Evolutionary conservation across 1,140 invertebrate species (phyloP).

Genomic region (Neodiprion virginianus): DNA sequence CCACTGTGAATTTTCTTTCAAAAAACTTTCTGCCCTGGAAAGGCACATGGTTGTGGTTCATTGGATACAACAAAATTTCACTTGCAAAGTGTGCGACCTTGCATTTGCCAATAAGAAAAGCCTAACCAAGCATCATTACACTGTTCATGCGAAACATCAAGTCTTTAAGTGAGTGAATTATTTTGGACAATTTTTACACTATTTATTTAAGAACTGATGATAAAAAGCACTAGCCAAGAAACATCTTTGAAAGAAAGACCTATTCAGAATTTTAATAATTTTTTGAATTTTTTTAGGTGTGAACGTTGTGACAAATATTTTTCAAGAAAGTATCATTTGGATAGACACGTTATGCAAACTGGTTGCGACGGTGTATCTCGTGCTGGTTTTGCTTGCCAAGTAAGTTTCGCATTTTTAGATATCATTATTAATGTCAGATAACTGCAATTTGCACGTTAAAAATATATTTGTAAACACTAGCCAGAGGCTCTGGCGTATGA

Average conservation of each 20-base stretch:
- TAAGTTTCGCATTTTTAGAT: constrained; percentile 40
- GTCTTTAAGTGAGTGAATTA: constrained; percentile 42
- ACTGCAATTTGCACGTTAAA: no score
- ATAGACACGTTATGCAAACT: constrained; percentile 76
- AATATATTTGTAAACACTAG: constrained; percentile 17
- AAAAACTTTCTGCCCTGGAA: constrained; percentile 59
- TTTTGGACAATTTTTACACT: no score
- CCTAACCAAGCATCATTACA: constrained; percentile 63
- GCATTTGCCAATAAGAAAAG: constrained; percentile 61
- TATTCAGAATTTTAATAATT: constrained; percentile 33
- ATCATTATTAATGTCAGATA: no score
- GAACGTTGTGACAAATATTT: constrained; percentile 71
- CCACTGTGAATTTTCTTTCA: constrained; percentile 62
- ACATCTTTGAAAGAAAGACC: constrained; percentile 29
- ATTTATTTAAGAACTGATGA: constrained; percentile 25
- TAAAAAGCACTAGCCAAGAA: constrained; percentile 42
- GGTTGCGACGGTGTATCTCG: constrained; percentile 72
- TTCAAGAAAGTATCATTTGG: constrained; percentile 77
- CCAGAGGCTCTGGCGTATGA: constrained; percentile 14
- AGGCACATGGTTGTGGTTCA: constrained; percentile 62
- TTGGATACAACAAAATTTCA: constrained; percentile 55
- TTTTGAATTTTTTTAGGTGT: constrained; percentile 62
- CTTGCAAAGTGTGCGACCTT: constrained; percentile 60
- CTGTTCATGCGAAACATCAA: constrained; percentile 49
- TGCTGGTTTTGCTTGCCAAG: constrained; percentile 68